A percentile compares a stretch with the other conserved stretches of the same genome.
These are phyloP conservation scores for Antennarius striatus DNA, from an alignment of 2,113 vertebrate species.

Conservation along the genomic window DNA sequence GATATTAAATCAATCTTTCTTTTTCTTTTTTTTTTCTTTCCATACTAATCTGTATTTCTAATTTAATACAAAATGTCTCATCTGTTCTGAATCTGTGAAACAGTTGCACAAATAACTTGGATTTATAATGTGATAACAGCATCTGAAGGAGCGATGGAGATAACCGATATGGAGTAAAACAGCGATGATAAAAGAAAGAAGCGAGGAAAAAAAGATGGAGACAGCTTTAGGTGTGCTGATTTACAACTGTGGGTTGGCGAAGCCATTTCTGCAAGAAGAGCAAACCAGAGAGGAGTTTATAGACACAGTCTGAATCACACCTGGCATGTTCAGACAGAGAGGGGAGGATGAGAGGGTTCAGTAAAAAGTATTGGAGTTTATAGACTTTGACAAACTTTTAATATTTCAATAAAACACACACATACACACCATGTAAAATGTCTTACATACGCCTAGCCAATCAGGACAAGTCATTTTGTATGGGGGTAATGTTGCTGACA, in stretches of 20 bases:
- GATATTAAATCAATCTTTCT: constrained; percentile 10
- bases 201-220: constrained; percentile 23
- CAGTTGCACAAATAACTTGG: constrained; percentile 9
- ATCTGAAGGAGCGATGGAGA: constrained; percentile 22
- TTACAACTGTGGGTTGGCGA: constrained; percentile 46
- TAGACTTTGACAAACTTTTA: constrained; percentile 20
- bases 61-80: not conserved
- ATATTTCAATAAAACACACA: constrained; percentile 9
- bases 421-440: not conserved
- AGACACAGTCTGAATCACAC: constrained; percentile 59
- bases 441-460: not conserved
- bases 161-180: constrained; percentile 30
- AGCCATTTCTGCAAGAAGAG: constrained; percentile 29
- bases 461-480: not conserved
- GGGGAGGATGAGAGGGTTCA: constrained; percentile 35
- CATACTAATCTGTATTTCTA: constrained; percentile 7
- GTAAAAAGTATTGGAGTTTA: constrained; percentile 37
- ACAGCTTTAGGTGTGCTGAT: constrained; percentile 59
- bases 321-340: constrained; percentile 68
- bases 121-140: constrained; percentile 11
- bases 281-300: constrained; percentile 47
- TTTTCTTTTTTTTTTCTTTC: too few relatives aligned
- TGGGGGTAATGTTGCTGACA: not conserved
- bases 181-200: constrained; percentile 1
- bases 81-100: not conserved